Evolutionary conservation across 2,888 invertebrate species (phyloP), one percentile per base, ranked within the genome.

Genomic region (Gnatocerus cornutus): DNA sequence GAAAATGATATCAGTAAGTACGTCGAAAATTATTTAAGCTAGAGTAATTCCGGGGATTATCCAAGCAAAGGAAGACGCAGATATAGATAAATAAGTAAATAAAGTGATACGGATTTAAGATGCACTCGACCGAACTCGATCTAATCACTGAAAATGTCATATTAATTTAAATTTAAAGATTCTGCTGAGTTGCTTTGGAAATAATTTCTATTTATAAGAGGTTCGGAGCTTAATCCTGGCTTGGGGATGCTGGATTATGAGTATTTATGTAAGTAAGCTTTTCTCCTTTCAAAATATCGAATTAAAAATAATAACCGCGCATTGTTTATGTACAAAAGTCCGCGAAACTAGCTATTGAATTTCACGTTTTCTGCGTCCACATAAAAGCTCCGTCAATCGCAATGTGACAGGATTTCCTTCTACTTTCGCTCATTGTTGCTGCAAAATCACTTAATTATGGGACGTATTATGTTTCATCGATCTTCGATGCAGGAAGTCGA

Each of bases 381-480:
- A 77, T 76, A 77, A 76, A 76, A 77, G 71, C 73, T 71, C 69
- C 71, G 75, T 78, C 78, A 77, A 76, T 76, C 73, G 43, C 30
- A 39, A 5, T 56, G 63, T 74, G 72, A 71, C 74, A 73, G 73
- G 70, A 70, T 50, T 71, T 68, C 27, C 58, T 62, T 61, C 21
- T 43, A 64, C 71, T 68, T 71, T 64, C 71, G 41, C 68, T 59
- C 50, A 64, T 68, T 68, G 64, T 63, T 59, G 12, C 61, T 21
- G 43, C 27, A 43, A 58, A 71, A 64, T 65, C 45, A 64, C 48
- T 58, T 71, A 71, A 41, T 46, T 62, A 64, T 59, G 61, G 56
- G 58, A 61, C 33, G 53, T 58, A 71, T 71, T 68, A 46, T 12
- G 30, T 71, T 69, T 72, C 69, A 69, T 69, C 58, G 65, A 72